Conservation (phyloP, 92 coral and sea anemone genomes). For the Virgularia gustaviana region DNA sequence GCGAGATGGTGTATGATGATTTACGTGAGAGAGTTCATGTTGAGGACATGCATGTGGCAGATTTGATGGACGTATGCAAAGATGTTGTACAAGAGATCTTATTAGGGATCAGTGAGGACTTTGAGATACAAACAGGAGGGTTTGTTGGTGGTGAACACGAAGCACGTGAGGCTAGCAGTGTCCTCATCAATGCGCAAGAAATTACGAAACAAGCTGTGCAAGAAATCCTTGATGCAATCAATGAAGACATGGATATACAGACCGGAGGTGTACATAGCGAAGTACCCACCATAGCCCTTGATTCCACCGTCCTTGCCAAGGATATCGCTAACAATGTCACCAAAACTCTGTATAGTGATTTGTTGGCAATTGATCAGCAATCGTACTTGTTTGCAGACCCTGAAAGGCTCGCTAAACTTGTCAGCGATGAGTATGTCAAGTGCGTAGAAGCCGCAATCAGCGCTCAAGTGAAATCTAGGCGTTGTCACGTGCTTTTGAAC, state of each 20-base stretch:
- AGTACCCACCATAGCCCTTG: constrained; percentile 10
- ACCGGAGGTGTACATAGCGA: constrained; percentile 17
- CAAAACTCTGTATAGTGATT: constrained; percentile 6
- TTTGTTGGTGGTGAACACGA: constrained; percentile 8
- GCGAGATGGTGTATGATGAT: constrained; percentile 19
- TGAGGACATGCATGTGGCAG: constrained; percentile 26
- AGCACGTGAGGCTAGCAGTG: constrained; percentile 5
- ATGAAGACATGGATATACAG: constrained; percentile 30
- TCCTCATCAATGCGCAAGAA: constrained; percentile 14
- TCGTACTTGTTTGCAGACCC: constrained; percentile 15
- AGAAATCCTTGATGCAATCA: constrained; percentile 30
- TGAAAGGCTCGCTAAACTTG: background rate
- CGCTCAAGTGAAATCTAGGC: constrained; percentile 21
- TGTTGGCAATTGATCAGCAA: constrained; percentile 2
- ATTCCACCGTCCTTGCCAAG: constrained; percentile 22
- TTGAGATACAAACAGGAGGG: constrained; percentile 39
- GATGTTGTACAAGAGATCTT: constrained; percentile 22
- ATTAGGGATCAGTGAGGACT: constrained; percentile 33
- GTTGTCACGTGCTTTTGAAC: constrained; percentile 29
- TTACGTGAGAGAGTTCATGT: constrained; percentile 8
- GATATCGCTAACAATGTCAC: constrained; percentile 8
- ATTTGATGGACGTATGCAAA: constrained; percentile 13
- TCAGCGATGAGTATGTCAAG: constrained; percentile 29
- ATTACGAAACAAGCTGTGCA: constrained; percentile 14
- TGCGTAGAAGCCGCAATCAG: constrained; percentile 34